These are phyloP conservation scores for Eupithecia pulchellata DNA, from an alignment of 2,888 invertebrate species.

Conservation along the genomic window DNA sequence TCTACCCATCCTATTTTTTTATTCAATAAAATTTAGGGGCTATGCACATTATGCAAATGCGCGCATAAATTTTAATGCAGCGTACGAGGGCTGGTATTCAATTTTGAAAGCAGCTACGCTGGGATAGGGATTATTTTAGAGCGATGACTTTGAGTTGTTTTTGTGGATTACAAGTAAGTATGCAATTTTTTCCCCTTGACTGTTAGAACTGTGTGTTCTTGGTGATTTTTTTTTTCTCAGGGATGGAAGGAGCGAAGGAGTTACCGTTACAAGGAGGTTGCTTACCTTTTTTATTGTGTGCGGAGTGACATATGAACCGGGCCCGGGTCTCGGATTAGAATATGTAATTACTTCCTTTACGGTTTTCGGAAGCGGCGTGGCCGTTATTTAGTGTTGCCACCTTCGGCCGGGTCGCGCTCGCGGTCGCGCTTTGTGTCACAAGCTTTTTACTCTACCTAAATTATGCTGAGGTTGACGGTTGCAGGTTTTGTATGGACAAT, in stretches of 20 bases:
- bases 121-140: constrained; percentile 54
- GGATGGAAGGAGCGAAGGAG: constrained; percentile 64
- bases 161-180: constrained; percentile 75
- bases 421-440: constrained; percentile 51
- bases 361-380: constrained; percentile 80
- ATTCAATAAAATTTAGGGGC: constrained; percentile 85
- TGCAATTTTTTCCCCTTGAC: constrained; percentile 68
- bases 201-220: constrained; percentile 72
- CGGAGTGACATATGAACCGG: constrained; percentile 82
- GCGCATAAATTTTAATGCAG: constrained; percentile 82
- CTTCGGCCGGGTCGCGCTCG: constrained; percentile 52
- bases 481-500: constrained; percentile 13
- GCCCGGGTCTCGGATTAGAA: constrained; percentile 80
- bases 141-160: constrained; percentile 57
- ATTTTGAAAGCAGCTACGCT: constrained; percentile 49
- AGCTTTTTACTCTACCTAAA: constrained; percentile 34
- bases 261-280: constrained; percentile 78
- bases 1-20: constrained; percentile 86
- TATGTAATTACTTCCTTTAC: constrained; percentile 86
- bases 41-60: constrained; percentile 86
- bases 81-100: constrained; percentile 51
- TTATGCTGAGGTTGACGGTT: constrained; percentile 27
- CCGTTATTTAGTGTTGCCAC: constrained; percentile 69
- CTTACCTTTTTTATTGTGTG: constrained; percentile 74
- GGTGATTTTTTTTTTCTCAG: constrained; percentile 81